These are phyloP conservation scores for Sepiola atlantica DNA, from an alignment of 2,888 invertebrate species.

Conservation along the genomic window DNA sequence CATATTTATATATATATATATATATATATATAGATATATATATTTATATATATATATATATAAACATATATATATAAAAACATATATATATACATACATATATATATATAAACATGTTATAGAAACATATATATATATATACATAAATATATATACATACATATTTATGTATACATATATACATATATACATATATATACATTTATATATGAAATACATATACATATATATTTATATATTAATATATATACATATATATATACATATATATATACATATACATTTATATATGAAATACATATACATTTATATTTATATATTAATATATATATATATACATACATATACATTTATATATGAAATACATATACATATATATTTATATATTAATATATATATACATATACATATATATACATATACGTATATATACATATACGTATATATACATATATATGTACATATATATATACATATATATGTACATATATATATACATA, in stretches of 20 bases:
- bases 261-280: neutral
- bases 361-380: neutral
- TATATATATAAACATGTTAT: neutral
- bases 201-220: too few relatives aligned
- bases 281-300: too few relatives aligned
- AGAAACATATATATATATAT: too few relatives aligned
- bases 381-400: conserved; percentile 33
- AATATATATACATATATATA: neutral
- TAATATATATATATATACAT: too few relatives aligned
- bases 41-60: neutral
- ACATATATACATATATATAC: too few relatives aligned
- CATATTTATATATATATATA: too few relatives aligned
- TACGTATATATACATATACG: neutral
- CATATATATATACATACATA: neutral
- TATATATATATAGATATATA: too few relatives aligned
- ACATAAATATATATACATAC: neutral
- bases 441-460: neutral
- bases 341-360: too few relatives aligned
- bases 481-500: neutral
- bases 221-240: too few relatives aligned
- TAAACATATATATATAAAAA: neutral
- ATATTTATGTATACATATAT: neutral
- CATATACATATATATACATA: conserved; percentile 5
- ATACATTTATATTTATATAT: too few relatives aligned
- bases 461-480: neutral